phyloP scores from a whole-genome alignment of 2,797 vertebrate species.

The Tenualosa ilisha region DNA sequence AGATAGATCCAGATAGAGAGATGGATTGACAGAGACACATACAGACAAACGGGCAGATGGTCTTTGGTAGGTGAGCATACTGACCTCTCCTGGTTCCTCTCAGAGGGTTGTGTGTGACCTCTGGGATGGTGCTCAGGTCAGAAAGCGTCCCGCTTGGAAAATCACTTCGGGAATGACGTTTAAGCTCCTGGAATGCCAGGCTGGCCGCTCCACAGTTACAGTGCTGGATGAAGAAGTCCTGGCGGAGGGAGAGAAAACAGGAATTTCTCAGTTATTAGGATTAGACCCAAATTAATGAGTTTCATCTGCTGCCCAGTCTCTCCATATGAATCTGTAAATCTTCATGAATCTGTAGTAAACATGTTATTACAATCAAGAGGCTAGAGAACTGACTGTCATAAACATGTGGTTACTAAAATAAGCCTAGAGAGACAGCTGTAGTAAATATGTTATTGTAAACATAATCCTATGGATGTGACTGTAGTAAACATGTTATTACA shows the following conservation, averaged over 20 bases:
- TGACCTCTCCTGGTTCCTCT: conserved; percentile 66
- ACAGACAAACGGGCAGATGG: background rate
- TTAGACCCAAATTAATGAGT: background rate
- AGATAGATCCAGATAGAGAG: background rate
- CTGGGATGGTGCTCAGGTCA: conserved; percentile 84
- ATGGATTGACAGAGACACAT: background rate
- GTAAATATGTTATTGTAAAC: too few species aligned
- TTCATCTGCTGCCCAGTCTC: too few species aligned
- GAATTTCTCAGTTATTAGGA: background rate
- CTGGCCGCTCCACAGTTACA: conserved; percentile 83
- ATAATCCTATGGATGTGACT: too few species aligned
- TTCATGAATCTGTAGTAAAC: background rate
- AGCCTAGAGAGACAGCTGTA: too few species aligned
- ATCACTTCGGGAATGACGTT: conserved; percentile 69
- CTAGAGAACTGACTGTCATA: too few species aligned
- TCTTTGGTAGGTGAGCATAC: conserved; percentile 15
- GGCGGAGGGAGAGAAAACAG: conserved; percentile 26
- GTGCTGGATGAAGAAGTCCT: conserved; percentile 83
- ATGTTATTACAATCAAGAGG: background rate
- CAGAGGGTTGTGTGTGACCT: conserved; percentile 68
- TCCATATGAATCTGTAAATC: too few species aligned
- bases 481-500: too few species aligned
- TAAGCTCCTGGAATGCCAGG: conserved; percentile 73
- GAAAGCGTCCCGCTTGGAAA: conserved; percentile 75
- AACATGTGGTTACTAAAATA: too few species aligned